phyloP scores from a whole-genome alignment of 2,113 vertebrate species.

The Peromyscus polionotus region DNA sequence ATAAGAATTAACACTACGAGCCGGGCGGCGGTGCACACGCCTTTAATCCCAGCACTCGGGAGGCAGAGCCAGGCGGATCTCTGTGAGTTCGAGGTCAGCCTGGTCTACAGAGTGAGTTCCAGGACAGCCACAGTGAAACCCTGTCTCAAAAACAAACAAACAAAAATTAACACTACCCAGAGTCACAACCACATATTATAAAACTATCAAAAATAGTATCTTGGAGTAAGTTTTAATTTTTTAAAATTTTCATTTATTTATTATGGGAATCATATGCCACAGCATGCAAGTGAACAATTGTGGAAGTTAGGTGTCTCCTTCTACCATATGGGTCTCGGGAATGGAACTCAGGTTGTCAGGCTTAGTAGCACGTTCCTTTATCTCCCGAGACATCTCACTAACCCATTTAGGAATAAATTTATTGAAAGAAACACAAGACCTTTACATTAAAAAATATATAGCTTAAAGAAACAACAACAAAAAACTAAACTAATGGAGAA shows the following conservation, averaged over 20 bases:
- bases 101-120: neutral
- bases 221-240: neutral
- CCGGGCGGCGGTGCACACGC: neutral
- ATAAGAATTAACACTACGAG: neutral
- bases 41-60: neutral
- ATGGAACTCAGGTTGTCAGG: neutral
- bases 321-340: neutral
- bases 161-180: neutral
- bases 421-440: neutral
- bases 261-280: neutral
- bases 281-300: neutral
- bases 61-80: neutral
- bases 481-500: neutral
- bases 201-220: neutral
- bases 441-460: neutral
- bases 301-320: neutral
- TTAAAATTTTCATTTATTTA: neutral
- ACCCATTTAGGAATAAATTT: neutral
- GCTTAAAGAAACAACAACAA: neutral
- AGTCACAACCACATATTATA: neutral
- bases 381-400: too few species aligned
- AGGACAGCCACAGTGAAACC: neutral
- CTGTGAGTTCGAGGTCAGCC: neutral
- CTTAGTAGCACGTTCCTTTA: too few species aligned
- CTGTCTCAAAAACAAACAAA: neutral